phyloP scores from a whole-genome alignment of 1,140 invertebrate genomes.

The Penaeus indicus region DNA sequence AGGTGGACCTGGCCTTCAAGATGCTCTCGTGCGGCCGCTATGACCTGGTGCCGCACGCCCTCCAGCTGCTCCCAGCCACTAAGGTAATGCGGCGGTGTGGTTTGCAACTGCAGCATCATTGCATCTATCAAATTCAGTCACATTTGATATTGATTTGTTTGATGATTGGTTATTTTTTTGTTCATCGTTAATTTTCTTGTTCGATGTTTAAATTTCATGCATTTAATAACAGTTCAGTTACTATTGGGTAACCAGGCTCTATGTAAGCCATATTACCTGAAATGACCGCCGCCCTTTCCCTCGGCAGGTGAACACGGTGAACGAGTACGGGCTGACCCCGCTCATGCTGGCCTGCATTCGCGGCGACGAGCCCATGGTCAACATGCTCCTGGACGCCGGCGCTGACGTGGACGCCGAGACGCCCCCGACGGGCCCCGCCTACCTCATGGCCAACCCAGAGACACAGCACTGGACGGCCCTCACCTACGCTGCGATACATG shows the following conservation, averaged over 20 bases:
- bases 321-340: slow-evolving; percentile 83
- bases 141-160: not conserved
- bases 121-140: too few species aligned
- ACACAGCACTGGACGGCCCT: slow-evolving; percentile 85
- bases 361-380: slow-evolving; percentile 83
- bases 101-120: not conserved
- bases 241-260: not conserved
- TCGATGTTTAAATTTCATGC: not conserved
- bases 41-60: slow-evolving; percentile 84
- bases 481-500: slow-evolving; percentile 78
- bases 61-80: slow-evolving; percentile 80
- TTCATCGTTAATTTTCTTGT: not conserved
- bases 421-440: slow-evolving; percentile 70
- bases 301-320: slow-evolving; percentile 78
- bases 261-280: too few species aligned
- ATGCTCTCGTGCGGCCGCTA: slow-evolving; percentile 82
- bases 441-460: slow-evolving; percentile 76
- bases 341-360: slow-evolving; percentile 85
- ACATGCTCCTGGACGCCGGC: slow-evolving; percentile 81
- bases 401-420: slow-evolving; percentile 83
- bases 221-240: not conserved
- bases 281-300: too few species aligned
- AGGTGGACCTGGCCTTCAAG: slow-evolving; percentile 84
- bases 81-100: slow-evolving; percentile 72
- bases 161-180: not conserved